Percentiles rank a stretch among this genome's conserved stretches.
Evolutionary conservation across 2,113 vertebrate genomes (phyloP).

Genomic region (Calonectris borealis): DNA sequence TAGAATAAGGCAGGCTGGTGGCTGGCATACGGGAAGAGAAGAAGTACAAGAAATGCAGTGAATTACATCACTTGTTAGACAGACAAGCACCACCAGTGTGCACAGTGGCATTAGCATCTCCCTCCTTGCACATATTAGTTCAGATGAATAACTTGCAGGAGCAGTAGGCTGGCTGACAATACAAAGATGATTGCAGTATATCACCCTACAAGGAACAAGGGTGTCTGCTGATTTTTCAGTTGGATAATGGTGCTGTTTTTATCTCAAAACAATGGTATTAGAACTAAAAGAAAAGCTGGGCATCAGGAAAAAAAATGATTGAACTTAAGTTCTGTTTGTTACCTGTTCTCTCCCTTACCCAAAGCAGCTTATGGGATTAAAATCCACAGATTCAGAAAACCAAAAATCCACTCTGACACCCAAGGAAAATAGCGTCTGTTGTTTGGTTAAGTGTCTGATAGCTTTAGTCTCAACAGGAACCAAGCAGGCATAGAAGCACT

Average conservation of each 20-base stretch:
- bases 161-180: background rate
- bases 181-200: background rate
- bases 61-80: background rate
- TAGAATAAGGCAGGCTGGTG: background rate
- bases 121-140: background rate
- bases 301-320: background rate
- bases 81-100: background rate
- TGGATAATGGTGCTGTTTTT: background rate
- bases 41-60: background rate
- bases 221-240: background rate
- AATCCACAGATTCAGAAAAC: background rate
- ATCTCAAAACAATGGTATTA: background rate
- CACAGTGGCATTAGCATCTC: background rate
- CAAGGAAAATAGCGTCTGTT: background rate
- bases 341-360: background rate
- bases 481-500: background rate
- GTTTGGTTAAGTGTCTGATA: background rate
- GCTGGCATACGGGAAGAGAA: accelerated
- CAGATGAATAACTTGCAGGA: background rate
- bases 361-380: background rate
- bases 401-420: background rate
- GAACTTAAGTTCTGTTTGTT: background rate
- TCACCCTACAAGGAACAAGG: background rate
- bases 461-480: background rate
- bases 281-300: background rate